Evolutionary conservation across 2,797 vertebrate genomes (phyloP).

Genomic region (Myotis findleyi): DNA sequence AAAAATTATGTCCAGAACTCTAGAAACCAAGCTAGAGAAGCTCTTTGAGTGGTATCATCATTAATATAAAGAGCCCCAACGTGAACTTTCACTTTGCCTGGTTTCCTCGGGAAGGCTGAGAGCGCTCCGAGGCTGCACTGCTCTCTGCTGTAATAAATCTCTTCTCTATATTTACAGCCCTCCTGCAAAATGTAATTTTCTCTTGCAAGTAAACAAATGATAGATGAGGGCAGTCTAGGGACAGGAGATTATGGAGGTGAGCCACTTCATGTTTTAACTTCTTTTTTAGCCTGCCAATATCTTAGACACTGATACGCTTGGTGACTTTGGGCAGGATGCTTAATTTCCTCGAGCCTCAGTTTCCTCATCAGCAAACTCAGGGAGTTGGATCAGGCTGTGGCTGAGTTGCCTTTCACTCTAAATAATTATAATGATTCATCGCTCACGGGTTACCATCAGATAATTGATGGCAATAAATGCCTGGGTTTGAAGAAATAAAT

Average conservation of each 20-base stretch:
- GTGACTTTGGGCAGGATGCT: background rate
- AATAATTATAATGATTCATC: background rate
- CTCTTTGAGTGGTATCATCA: background rate
- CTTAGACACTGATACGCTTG: background rate
- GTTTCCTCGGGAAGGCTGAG: background rate
- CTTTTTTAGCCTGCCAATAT: background rate
- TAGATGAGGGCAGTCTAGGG: background rate
- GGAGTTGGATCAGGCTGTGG: background rate
- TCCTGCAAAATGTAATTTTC: slow-evolving; percentile 37
- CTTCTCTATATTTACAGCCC: background rate
- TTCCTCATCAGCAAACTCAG: slow-evolving; percentile 13
- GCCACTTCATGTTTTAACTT: background rate
- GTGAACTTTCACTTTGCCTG: background rate
- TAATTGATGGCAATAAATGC: background rate
- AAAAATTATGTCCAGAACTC: background rate
- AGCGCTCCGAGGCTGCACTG: background rate
- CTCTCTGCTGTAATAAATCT: background rate
- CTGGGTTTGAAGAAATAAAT: slow-evolving; percentile 26
- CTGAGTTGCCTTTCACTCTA: background rate
- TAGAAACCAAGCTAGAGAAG: background rate
- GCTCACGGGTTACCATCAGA: background rate
- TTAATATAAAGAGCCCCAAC: background rate
- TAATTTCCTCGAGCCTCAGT: background rate
- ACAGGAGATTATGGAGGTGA: background rate
- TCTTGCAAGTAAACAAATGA: background rate